Percentiles rank a stretch among this genome's conserved stretches.
Evolutionary conservation across 2,888 invertebrate genomes (phyloP).

Genomic region (Sinopyrophorus schimmeli): DNA sequence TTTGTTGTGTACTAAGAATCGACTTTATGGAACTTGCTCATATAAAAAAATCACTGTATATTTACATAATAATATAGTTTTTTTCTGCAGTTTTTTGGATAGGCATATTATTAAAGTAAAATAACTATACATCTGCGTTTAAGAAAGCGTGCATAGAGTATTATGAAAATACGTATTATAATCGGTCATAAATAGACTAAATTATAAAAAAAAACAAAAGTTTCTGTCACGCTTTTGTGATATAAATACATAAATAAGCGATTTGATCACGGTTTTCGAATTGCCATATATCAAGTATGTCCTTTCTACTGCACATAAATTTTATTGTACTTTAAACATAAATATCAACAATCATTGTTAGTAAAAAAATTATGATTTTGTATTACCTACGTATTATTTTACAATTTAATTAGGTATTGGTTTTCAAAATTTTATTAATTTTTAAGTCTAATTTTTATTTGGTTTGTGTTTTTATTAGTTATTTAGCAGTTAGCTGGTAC

Average conservation of each 20-base stretch:
- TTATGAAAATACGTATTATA: constrained; percentile 18
- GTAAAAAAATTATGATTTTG: too few species aligned
- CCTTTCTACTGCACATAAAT: constrained; percentile 44
- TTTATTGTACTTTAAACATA: constrained; percentile 24
- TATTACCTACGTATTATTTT: too few species aligned
- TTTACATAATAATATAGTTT: constrained; percentile 1
- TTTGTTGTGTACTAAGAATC: constrained; percentile 14
- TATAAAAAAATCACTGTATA: too few species aligned
- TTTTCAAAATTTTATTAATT: too few species aligned
- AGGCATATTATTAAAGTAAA: background rate
- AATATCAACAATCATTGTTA: constrained; percentile 27
- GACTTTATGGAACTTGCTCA: too few species aligned
- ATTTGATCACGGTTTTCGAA: constrained; percentile 44
- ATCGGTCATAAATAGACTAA: constrained; percentile 27
- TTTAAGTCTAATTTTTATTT: too few species aligned
- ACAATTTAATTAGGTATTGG: too few species aligned
- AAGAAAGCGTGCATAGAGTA: constrained; percentile 12
- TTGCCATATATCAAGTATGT: constrained; percentile 44
- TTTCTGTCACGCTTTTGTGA: constrained; percentile 27
- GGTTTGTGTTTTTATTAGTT: too few species aligned
- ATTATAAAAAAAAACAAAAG: constrained; percentile 26
- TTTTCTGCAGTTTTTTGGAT: constrained; percentile 9
- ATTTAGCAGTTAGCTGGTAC: too few species aligned
- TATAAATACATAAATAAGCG: constrained; percentile 39
- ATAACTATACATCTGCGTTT: constrained; percentile 14